Evolutionary conservation across 2,888 invertebrate species (phyloP).

Genomic region (Diaperis boleti): DNA sequence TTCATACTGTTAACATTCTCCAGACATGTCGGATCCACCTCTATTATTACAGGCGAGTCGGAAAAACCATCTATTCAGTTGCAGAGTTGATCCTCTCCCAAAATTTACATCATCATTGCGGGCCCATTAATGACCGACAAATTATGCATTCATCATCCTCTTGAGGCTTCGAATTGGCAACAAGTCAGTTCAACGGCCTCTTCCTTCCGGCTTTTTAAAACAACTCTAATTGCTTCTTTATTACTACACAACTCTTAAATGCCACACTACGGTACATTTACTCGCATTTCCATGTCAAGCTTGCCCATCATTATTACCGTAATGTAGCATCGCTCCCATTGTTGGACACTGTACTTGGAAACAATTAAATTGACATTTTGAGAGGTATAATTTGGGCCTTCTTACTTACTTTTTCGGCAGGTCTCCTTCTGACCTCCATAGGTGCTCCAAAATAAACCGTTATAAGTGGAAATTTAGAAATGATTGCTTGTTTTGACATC

Average conservation of each 20-base stretch:
- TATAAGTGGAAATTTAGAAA: no score
- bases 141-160: slow-evolving; percentile 18
- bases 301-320: slow-evolving; percentile 5
- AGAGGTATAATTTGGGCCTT: no score
- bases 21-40: neutral
- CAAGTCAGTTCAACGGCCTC: slow-evolving; percentile 24
- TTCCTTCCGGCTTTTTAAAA: slow-evolving; percentile 32
- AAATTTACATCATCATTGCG: no score
- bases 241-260: slow-evolving; percentile 1
- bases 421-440: no score
- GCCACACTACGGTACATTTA: neutral
- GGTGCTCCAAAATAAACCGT: no score
- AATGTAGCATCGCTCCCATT: no score
- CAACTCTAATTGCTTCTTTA: slow-evolving; percentile 14
- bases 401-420: no score
- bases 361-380: neutral
- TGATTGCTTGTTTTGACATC: no score
- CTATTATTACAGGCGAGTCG: neutral
- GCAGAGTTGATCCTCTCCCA: no score
- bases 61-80: no score
- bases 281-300: neutral
- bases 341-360: no score
- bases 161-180: slow-evolving; percentile 5
- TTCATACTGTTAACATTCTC: neutral
- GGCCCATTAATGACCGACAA: slow-evolving; percentile 9